Evolutionary conservation across 2,888 invertebrate genomes (phyloP).

Genomic region (Apotomis capreana): DNA sequence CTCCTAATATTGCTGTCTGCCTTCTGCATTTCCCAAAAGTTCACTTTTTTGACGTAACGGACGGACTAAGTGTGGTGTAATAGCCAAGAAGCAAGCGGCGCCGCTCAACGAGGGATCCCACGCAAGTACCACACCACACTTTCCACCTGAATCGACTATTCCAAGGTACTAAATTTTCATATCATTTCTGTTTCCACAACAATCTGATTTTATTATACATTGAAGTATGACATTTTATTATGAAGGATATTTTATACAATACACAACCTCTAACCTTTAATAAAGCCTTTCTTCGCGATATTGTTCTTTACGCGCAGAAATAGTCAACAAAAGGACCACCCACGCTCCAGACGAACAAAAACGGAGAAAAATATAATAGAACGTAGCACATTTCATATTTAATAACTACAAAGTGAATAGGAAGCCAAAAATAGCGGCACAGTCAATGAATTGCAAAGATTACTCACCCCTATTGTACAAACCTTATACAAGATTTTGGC

Average conservation of each 20-base stretch:
- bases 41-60: no score
- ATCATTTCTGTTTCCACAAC: no score
- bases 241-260: slow-evolving; percentile 11
- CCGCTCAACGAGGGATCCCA: no score
- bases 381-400: slow-evolving; percentile 26
- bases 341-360: slow-evolving; percentile 25
- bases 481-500: not conserved
- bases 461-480: not conserved
- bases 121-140: no score
- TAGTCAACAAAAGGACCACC: slow-evolving; percentile 35
- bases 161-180: no score
- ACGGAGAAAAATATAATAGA: slow-evolving; percentile 34
- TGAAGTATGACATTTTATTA: slow-evolving; percentile 29
- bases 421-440: slow-evolving; percentile 21
- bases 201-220: not conserved
- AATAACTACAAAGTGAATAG: slow-evolving; percentile 13
- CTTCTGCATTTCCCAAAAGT: no score
- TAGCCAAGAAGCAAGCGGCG: no score
- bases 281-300: slow-evolving; percentile 29
- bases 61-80: no score
- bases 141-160: no score
- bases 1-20: no score
- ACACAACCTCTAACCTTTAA: slow-evolving; percentile 27
- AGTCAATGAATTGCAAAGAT: slow-evolving; percentile 17
- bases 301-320: slow-evolving; percentile 35